A percentile compares a stretch with the other conserved stretches of the same genome.
Evolutionary conservation across 2,888 invertebrate genomes (phyloP).

Genomic region (Omphaloscelis lunosa): DNA sequence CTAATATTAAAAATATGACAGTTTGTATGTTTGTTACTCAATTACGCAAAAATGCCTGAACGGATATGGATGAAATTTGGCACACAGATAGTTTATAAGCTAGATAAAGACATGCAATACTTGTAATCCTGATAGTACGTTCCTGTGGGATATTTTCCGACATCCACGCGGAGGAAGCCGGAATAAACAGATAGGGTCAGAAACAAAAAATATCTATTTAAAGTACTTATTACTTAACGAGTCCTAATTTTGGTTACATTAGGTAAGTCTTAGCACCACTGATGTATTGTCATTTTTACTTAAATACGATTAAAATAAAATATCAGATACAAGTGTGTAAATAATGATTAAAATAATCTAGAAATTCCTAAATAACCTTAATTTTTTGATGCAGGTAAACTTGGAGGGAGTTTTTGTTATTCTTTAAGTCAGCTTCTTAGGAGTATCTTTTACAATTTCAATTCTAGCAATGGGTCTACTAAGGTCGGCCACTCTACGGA

Average conservation of each 20-base stretch:
- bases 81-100: neutral
- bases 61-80: neutral
- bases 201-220: slow-evolving; percentile 5
- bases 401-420: slow-evolving; percentile 30
- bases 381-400: slow-evolving; percentile 45
- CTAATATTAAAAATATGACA: neutral
- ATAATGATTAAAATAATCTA: slow-evolving; percentile 56
- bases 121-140: neutral
- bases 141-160: neutral
- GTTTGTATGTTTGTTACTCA: neutral
- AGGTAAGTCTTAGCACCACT: slow-evolving; percentile 71
- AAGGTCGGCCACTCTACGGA: too few relatives aligned
- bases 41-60: neutral
- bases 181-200: too few relatives aligned
- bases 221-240: slow-evolving; percentile 30
- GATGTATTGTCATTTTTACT: slow-evolving; percentile 49
- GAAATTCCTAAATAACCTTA: slow-evolving; percentile 34
- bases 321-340: slow-evolving; percentile 68
- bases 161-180: too few relatives aligned
- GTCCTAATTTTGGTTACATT: slow-evolving; percentile 61
- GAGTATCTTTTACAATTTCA: neutral
- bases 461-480: neutral
- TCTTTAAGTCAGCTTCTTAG: neutral
- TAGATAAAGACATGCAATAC: neutral
- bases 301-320: slow-evolving; percentile 55